phyloP scores from a whole-genome alignment of 2,113 vertebrate species.

The Lepus europaeus region DNA sequence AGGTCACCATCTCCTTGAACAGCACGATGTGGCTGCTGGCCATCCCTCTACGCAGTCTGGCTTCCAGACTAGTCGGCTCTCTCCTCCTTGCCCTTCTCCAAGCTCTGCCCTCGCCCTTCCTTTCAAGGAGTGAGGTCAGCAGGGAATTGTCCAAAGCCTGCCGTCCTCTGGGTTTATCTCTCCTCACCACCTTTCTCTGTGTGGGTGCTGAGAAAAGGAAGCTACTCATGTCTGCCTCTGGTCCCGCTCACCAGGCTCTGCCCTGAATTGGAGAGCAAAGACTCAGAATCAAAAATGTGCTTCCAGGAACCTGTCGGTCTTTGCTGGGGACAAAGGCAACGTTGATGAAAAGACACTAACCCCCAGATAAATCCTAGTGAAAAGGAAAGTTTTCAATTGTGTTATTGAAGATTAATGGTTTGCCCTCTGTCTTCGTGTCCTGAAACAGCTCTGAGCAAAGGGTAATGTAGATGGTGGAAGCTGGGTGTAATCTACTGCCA shows the following conservation, averaged over 20 bases:
- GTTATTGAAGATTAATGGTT: not conserved
- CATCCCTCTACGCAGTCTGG: not conserved
- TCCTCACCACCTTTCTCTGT: not conserved
- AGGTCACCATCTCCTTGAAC: not conserved
- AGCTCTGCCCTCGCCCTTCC: not conserved
- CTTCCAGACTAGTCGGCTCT: not conserved
- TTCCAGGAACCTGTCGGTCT: not conserved
- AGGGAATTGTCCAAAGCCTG: not conserved
- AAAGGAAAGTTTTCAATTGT: not conserved
- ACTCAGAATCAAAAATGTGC: not conserved
- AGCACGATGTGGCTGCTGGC: not conserved
- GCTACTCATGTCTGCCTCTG: not conserved
- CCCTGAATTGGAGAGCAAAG: not conserved
- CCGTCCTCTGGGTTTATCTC: not conserved
- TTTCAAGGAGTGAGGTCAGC: not conserved
- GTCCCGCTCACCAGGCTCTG: not conserved
- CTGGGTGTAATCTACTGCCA: not conserved
- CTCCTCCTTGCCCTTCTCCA: not conserved
- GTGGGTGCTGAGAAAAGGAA: not conserved
- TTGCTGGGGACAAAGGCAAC: not conserved
- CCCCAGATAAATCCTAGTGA: not conserved
- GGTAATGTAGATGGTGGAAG: not conserved
- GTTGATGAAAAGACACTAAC: not conserved
- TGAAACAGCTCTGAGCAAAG: not conserved
- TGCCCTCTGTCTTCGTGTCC: not conserved